Evolutionary conservation across 2,888 invertebrate species (phyloP).

Genomic region (Ornithoptera priamus): DNA sequence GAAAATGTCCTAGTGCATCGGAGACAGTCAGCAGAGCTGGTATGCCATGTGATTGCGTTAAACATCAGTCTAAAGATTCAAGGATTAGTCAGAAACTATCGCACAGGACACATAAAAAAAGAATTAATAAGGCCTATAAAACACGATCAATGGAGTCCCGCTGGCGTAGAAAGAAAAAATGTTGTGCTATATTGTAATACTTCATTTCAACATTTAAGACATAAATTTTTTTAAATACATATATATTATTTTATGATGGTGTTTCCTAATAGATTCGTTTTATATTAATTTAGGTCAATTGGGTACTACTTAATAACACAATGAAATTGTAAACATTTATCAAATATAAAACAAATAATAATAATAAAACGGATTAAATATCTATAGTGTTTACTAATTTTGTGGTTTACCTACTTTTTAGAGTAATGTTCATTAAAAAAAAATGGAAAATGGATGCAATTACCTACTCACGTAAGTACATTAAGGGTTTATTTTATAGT

Average conservation of each 20-base stretch:
- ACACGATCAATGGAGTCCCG: conserved; percentile 52
- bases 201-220: not conserved
- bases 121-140: conserved; percentile 49
- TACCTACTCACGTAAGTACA: not conserved
- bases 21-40: conserved; percentile 52
- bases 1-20: conserved; percentile 63
- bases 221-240: not conserved
- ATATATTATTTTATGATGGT: conserved; percentile 1
- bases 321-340: not conserved
- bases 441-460: not conserved
- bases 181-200: conserved; percentile 55
- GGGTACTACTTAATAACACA: not conserved
- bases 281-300: not conserved
- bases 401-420: not conserved
- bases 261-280: not conserved
- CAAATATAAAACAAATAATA: not conserved
- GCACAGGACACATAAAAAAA: conserved; percentile 50
- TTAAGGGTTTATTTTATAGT: not conserved
- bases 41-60: conserved; percentile 55
- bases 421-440: not conserved
- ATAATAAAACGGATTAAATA: not conserved
- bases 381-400: not conserved
- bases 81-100: conserved; percentile 41
- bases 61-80: conserved; percentile 51
- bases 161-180: conserved; percentile 47